phyloP scores from a whole-genome alignment of 2,888 invertebrate species.

The Nasonovia ribisnigri region DNA sequence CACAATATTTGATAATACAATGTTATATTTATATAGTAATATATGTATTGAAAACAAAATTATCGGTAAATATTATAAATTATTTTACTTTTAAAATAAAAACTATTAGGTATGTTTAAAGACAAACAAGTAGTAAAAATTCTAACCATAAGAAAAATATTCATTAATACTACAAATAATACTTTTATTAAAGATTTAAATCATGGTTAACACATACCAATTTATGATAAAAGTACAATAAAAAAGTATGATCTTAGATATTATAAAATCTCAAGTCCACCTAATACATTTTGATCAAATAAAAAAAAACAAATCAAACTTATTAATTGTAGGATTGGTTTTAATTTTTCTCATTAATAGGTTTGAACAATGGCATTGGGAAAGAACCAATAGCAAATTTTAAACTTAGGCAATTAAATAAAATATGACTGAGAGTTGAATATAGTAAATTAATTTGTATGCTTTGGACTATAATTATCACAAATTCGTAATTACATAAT shows the following conservation, averaged over 20 bases:
- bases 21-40: constrained; percentile 18
- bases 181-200: background rate
- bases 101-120: background rate
- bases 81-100: background rate
- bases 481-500: background rate
- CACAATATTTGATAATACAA: constrained; percentile 34
- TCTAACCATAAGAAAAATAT: constrained; percentile 10
- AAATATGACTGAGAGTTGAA: background rate
- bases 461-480: background rate
- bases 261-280: background rate
- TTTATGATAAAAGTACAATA: background rate
- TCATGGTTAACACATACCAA: background rate
- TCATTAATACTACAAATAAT: background rate
- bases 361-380: background rate
- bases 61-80: background rate
- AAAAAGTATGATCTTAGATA: background rate
- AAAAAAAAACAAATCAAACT: background rate
- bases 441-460: background rate
- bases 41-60: background rate
- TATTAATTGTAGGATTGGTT: background rate
- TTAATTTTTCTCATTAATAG: background rate
- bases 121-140: background rate
- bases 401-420: background rate
- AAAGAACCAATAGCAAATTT: background rate
- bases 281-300: background rate